Percentiles rank a stretch among this genome's conserved stretches.
These are phyloP conservation scores for Aphelenchoides fujianensis DNA, from an alignment of 1,140 invertebrate genomes.

Conservation along the genomic window DNA sequence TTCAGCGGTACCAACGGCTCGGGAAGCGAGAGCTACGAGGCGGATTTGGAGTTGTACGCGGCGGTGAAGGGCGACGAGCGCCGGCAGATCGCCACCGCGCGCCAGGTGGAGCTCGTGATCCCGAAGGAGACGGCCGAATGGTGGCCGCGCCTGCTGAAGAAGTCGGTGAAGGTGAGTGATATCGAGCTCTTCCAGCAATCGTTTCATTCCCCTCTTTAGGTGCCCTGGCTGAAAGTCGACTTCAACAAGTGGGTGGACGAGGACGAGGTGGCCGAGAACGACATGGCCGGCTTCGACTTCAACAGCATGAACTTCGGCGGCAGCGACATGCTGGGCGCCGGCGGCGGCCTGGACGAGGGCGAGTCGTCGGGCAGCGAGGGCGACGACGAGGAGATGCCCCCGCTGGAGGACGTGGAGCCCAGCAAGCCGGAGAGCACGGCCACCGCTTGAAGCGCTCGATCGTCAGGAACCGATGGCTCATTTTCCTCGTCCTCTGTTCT, in stretches of 20 bases:
- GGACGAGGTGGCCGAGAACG: slow-evolving; percentile 74
- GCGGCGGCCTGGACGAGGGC: too few species aligned
- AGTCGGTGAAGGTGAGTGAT: slow-evolving; percentile 36
- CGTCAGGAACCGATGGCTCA: too few species aligned
- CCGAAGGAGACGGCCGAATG: slow-evolving; percentile 48
- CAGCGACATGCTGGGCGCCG: slow-evolving; percentile 3
- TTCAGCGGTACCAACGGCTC: slow-evolving; percentile 46
- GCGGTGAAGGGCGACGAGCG: slow-evolving; percentile 38
- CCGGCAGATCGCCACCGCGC: slow-evolving; percentile 47
- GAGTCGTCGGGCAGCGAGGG: neutral
- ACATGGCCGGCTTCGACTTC: slow-evolving; percentile 12
- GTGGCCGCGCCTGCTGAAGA: slow-evolving; percentile 51
- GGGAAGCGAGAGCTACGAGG: slow-evolving; percentile 40
- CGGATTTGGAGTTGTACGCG: slow-evolving; percentile 43
- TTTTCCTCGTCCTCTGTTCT: too few species aligned
- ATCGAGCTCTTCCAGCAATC: neutral
- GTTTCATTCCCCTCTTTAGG: slow-evolving; percentile 61
- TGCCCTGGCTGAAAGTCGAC: slow-evolving; percentile 92
- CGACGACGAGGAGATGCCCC: neutral
- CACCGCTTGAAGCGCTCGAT: neutral
- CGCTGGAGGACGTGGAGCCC: neutral
- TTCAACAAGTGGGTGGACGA: slow-evolving; percentile 96
- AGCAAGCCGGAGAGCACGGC: neutral
- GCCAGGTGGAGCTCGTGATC: slow-evolving; percentile 50
- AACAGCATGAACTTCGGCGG: slow-evolving; percentile 13